A percentile compares a stretch with the other conserved stretches of the same genome.
phyloP scores from a whole-genome alignment of 2,888 invertebrate species.

The Mythimna lalbum region DNA sequence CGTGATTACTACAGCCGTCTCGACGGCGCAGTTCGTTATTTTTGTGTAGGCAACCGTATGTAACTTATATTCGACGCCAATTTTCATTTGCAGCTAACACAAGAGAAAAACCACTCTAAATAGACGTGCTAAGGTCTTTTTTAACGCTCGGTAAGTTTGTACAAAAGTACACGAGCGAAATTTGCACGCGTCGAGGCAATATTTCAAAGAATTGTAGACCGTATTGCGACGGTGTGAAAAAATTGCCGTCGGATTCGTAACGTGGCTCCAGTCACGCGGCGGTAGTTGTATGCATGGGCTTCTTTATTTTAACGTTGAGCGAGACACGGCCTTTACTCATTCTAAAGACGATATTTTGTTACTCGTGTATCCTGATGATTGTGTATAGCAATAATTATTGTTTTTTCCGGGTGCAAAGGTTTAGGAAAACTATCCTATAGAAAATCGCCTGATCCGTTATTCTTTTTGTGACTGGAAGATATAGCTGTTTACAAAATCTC shows the following conservation, averaged over 20 bases:
- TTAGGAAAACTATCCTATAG: not conserved
- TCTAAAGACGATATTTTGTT: slow-evolving; percentile 61
- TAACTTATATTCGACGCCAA: slow-evolving; percentile 77
- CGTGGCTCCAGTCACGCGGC: slow-evolving; percentile 55
- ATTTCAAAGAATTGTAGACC: slow-evolving; percentile 73
- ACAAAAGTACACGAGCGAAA: slow-evolving; percentile 59
- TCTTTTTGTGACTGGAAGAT: rapidly evolving
- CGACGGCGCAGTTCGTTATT: slow-evolving; percentile 87
- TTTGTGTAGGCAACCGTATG: slow-evolving; percentile 90
- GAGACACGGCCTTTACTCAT: slow-evolving; percentile 60
- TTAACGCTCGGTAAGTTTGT: slow-evolving; percentile 51
- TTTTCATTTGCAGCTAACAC: slow-evolving; percentile 65
- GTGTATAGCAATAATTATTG: slow-evolving; percentile 11
- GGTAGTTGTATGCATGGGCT: slow-evolving; percentile 65
- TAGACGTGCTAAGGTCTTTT: slow-evolving; percentile 49
- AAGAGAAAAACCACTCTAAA: slow-evolving; percentile 65
- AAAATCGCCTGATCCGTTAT: not conserved
- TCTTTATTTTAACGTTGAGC: slow-evolving; percentile 60
- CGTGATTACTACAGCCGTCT: slow-evolving; percentile 83
- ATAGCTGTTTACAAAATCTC: not conserved
- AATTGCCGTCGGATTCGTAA: slow-evolving; percentile 63
- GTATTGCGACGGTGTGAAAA: slow-evolving; percentile 72
- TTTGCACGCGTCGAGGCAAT: slow-evolving; percentile 73
- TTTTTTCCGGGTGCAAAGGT: not conserved
- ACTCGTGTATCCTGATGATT: slow-evolving; percentile 39